phyloP scores from a whole-genome alignment of 1,140 invertebrate species.

The Zaprionus gabonicus region DNA sequence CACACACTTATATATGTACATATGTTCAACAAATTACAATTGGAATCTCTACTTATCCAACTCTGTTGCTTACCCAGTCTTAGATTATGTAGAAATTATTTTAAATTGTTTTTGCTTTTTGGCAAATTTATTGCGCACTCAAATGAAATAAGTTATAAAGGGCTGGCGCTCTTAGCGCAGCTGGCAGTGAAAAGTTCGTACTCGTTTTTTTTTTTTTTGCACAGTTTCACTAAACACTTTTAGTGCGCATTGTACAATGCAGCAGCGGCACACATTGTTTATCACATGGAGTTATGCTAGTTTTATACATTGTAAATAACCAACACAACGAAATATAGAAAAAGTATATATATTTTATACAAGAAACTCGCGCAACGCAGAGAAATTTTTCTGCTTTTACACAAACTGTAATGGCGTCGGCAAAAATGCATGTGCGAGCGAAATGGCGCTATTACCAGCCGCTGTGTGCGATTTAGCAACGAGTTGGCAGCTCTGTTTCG shows the following conservation, averaged over 20 bases:
- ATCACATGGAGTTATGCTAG: conserved; percentile 26
- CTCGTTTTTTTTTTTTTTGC: conserved; percentile 42
- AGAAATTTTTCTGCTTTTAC: conserved; percentile 72
- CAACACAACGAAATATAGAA: conserved; percentile 53
- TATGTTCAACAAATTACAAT: not conserved
- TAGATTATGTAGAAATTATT: conserved; percentile 2
- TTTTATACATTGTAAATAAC: conserved; percentile 61
- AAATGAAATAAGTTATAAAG: conserved; percentile 10
- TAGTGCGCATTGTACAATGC: conserved; percentile 26
- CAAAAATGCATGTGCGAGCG: conserved; percentile 78
- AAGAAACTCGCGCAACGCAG: conserved; percentile 72
- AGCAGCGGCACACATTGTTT: conserved; percentile 28
- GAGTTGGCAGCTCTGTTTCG: conserved; percentile 66
- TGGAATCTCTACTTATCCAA: not conserved
- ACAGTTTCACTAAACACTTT: conserved; percentile 44
- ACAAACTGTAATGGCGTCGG: conserved; percentile 81
- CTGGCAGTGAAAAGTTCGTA: conserved; percentile 49
- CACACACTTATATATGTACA: not conserved
- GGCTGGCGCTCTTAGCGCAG: conserved; percentile 43
- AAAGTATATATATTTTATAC: conserved; percentile 38
- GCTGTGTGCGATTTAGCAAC: conserved; percentile 88
- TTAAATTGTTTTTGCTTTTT: not conserved
- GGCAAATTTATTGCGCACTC: conserved; percentile 24
- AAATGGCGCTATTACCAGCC: conserved; percentile 58
- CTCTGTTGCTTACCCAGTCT: conserved; percentile 20